These are phyloP conservation scores for Zaprionus camerounensis DNA, from an alignment of 1,140 invertebrate species.

Conservation along the genomic window DNA sequence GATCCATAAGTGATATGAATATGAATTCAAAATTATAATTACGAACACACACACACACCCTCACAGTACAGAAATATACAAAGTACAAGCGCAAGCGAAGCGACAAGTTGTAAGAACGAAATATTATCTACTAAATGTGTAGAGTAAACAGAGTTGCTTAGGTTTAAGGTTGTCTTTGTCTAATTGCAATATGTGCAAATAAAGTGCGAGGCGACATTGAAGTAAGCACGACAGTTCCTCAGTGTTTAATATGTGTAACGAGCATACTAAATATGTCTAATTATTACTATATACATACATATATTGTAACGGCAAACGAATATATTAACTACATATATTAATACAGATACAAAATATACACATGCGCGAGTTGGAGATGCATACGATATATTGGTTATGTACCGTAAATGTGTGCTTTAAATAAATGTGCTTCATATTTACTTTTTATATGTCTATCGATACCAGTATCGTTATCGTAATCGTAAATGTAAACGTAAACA, in stretches of 20 bases:
- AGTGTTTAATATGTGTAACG: constrained; percentile 77
- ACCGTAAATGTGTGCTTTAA: constrained; percentile 82
- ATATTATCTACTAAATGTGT: constrained; percentile 28
- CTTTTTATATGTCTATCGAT: constrained; percentile 38
- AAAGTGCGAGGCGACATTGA: constrained; percentile 65
- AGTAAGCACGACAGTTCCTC: constrained; percentile 82
- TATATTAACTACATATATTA: constrained; percentile 25
- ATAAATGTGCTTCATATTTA: constrained; percentile 80
- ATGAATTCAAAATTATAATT: constrained; percentile 75
- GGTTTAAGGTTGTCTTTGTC: constrained; percentile 62
- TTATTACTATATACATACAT: constrained; percentile 32
- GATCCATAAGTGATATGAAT: constrained; percentile 78
- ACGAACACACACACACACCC: constrained; percentile 6
- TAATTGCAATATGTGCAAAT: constrained; percentile 33
- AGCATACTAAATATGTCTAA: constrained; percentile 45
- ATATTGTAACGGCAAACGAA: constrained; percentile 39
- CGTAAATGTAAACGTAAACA: constrained; percentile 52
- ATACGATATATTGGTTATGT: constrained; percentile 60
- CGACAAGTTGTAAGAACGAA: constrained; percentile 20
- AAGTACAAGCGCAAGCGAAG: constrained; percentile 66
- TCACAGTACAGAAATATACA: constrained; percentile 29
- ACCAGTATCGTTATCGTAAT: constrained; percentile 24
- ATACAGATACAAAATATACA: constrained; percentile 1
- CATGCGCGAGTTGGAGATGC: background rate
- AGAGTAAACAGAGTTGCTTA: constrained; percentile 52